Evolutionary conservation across 2,113 vertebrate species (phyloP).

Genomic region (Aldabrachelys gigantea): DNA sequence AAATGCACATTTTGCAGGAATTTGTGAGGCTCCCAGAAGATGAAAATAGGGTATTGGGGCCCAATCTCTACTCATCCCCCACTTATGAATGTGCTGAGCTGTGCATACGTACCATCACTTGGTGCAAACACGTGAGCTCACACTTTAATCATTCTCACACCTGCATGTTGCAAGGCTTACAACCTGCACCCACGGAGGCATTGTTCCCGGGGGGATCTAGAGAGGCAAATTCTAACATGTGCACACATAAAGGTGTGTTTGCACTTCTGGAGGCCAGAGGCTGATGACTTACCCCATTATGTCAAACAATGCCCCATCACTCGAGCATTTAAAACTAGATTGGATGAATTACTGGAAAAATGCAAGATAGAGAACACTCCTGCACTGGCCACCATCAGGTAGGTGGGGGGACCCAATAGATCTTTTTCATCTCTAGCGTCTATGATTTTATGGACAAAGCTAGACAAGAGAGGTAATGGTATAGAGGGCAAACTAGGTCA

Average conservation of each 20-base stretch:
- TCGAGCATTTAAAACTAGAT: not conserved
- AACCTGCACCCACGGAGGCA: not conserved
- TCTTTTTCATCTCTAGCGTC: not conserved
- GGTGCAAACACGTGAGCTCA: rapidly evolving
- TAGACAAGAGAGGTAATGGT: slow-evolving; percentile 11
- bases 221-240: not conserved
- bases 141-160: not conserved
- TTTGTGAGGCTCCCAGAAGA: not conserved
- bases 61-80: not conserved
- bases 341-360: not conserved
- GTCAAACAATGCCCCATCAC: not conserved
- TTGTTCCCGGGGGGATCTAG: too few species aligned
- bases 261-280: not conserved
- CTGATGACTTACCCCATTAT: not conserved
- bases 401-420: not conserved
- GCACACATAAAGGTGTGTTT: not conserved
- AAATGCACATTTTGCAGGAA: not conserved
- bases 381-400: not conserved
- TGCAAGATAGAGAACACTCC: not conserved
- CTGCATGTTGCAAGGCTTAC: not conserved
- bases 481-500: rapidly evolving
- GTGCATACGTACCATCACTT: rapidly evolving
- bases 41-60: not conserved
- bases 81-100: rapidly evolving
- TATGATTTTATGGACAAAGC: rapidly evolving